These are phyloP conservation scores for Paramormyrops kingsleyae DNA, from an alignment of 2,113 vertebrate genomes.

Conservation along the genomic window DNA sequence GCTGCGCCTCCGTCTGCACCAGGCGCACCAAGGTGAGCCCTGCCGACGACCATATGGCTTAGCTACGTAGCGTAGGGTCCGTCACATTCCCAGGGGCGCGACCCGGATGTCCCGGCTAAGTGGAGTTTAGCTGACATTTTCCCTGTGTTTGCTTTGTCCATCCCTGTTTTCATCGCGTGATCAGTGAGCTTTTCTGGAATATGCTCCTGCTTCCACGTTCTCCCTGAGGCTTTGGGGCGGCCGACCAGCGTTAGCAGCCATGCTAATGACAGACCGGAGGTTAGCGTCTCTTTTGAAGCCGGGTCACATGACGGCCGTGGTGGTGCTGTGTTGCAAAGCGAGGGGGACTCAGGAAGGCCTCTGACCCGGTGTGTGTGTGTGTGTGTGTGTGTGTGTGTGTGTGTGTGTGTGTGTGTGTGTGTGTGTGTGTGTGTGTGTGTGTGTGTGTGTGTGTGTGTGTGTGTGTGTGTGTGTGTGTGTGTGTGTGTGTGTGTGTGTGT, in stretches of 20 bases:
- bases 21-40: conserved; percentile 60
- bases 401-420: conserved; percentile 14
- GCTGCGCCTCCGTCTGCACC: conserved; percentile 54
- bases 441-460: no score
- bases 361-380: conserved; percentile 48
- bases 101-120: not conserved
- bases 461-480: no score
- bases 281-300: not conserved
- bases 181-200: not conserved
- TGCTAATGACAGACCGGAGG: not conserved
- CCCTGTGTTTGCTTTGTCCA: not conserved
- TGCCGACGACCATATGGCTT: no score
- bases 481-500: not conserved
- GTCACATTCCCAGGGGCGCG: not conserved
- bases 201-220: not conserved
- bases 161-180: not conserved
- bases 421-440: conserved; percentile 30
- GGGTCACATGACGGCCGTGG: not conserved
- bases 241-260: not conserved
- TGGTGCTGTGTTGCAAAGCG: not conserved
- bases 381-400: no score
- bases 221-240: not conserved
- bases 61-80: not conserved
- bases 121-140: not conserved
- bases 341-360: conserved; percentile 58